A percentile compares a stretch with the other conserved stretches of the same genome.
phyloP scores from a whole-genome alignment of 1,140 invertebrate species.

The Vollenhovia emeryi region DNA sequence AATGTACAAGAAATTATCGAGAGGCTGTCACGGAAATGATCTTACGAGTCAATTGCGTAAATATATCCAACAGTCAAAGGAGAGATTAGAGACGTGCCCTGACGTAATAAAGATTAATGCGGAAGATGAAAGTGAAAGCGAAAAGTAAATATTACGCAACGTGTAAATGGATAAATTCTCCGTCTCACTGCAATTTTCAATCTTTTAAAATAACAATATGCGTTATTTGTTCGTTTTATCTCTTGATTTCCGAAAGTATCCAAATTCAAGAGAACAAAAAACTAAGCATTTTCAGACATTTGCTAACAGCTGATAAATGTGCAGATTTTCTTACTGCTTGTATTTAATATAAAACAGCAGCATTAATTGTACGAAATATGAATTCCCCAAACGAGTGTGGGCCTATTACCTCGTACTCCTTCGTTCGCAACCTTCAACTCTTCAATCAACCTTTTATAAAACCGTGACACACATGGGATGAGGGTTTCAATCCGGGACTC shows the following conservation, averaged over 20 bases:
- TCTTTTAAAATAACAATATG: not conserved
- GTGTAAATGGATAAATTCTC: not conserved
- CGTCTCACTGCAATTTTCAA: too few species aligned
- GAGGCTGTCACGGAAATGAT: not conserved
- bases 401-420: not conserved
- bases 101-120: constrained; percentile 2
- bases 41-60: not conserved
- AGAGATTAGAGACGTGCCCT: not conserved
- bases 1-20: not conserved
- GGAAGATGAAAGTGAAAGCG: constrained; percentile 13
- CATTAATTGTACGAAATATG: not conserved
- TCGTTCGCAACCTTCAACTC: constrained; percentile 12
- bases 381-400: not conserved
- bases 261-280: not conserved
- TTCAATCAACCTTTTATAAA: constrained; percentile 15
- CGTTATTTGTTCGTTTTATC: not conserved
- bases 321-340: not conserved
- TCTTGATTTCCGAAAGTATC: not conserved
- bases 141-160: not conserved
- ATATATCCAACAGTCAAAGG: not conserved
- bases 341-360: not conserved
- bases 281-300: not conserved
- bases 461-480: not conserved
- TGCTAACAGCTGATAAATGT: not conserved
- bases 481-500: not conserved